Base-by-base conservation (phyloP, 2,888 invertebrate genomes). In the Cerceris rybyensis region DNA sequence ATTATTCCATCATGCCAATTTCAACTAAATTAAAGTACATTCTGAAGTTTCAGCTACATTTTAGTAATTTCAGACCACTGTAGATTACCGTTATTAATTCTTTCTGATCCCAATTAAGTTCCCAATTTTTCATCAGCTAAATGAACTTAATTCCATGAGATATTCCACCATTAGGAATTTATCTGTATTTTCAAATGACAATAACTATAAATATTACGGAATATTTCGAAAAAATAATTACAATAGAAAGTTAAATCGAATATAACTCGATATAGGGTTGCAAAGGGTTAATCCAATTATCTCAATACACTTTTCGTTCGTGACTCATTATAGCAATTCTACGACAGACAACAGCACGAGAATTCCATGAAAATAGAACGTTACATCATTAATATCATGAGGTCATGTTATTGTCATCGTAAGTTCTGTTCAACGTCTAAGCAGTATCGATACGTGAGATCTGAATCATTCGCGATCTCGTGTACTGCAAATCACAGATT, bases 401-500 rank as follows among this genome's bases (percentile, higher is more conserved):
- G 46, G 9, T 46, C 46, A 11, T 46, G 0, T 46, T 11, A 11
- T 46, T 11, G 57, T 13, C 41, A 14, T 11, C 14, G 59, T 59
- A 39, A 42, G 7, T 14, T 8, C 41, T 14, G 14, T 59, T 59
- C 14, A 41, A 14, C 41, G 59, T 13, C 59, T 13, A 14, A 39
- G 59, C 11, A 14, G 9, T 14, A 41, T 41, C 28, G 39, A n/a
- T 59, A 11, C 42, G n/a, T 0, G n/a, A 13, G 14, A n/a, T 9
- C 41, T 41, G 42, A 39, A 41, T 13, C 41, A 41, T 13, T 41
- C 43, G 41, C 41, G 13, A n/a, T 39, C 59, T 59, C 41, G 39
- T 59, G 14, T 14, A 41, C 59, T 2, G 6, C 43, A 16, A 13
- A 61, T 61, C 61, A 49, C 49, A 46, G 46, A 61, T n/a, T 61